phyloP scores from a whole-genome alignment of 2,113 vertebrate species.

The Tor tambroides region DNA sequence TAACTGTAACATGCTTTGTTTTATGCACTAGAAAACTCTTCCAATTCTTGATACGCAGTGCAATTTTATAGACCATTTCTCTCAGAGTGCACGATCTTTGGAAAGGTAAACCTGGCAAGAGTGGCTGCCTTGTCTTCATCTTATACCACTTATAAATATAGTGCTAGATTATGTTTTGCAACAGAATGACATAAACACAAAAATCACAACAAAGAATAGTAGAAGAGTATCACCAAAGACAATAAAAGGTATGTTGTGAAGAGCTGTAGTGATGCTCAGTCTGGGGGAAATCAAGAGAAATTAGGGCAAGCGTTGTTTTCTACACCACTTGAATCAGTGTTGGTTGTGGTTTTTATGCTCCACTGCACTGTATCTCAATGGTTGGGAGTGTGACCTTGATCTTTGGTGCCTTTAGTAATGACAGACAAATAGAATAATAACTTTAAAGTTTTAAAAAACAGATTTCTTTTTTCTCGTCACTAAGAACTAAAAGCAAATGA shows the following conservation, averaged over 20 bases:
- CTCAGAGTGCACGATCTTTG: background rate
- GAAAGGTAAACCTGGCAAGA: background rate
- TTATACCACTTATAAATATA: background rate
- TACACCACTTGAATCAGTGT: slow-evolving; percentile 30
- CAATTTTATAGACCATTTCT: background rate
- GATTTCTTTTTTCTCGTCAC: background rate
- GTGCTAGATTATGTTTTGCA: background rate
- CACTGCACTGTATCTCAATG: background rate
- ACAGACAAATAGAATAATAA: background rate
- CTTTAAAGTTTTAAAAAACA: background rate
- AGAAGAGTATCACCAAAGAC: background rate
- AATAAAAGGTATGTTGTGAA: background rate
- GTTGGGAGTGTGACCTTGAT: background rate
- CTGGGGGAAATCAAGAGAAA: background rate
- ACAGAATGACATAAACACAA: background rate
- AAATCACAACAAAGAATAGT: background rate
- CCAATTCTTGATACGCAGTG: background rate
- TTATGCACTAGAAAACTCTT: background rate
- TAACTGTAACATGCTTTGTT: background rate
- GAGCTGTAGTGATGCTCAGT: background rate
- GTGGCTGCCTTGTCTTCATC: background rate
- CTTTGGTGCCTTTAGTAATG: background rate
- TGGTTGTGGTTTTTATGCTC: background rate
- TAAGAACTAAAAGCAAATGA: background rate
- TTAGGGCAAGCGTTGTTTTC: slow-evolving; percentile 20